Evolutionary conservation across 2,888 invertebrate genomes (phyloP), one percentile per base, ranked within the genome.

Genomic region (Archaeoteleia sp.): DNA sequence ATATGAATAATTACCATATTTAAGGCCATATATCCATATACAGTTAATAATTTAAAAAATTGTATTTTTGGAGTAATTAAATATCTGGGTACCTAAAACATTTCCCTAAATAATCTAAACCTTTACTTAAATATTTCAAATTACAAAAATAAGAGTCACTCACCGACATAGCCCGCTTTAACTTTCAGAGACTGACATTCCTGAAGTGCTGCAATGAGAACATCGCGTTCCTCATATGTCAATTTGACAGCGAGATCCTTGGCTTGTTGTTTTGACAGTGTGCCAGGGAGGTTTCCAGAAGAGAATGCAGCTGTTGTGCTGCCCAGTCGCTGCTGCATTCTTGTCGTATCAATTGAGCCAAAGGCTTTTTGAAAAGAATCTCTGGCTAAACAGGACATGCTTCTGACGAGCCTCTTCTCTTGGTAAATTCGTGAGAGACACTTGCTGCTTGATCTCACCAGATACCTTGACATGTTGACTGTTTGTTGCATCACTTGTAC

Each of bases 121-220:
- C n/a, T n/a, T n/a, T n/a, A n/a, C n/a, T n/a, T n/a, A n/a, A n/a
- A n/a, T n/a, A n/a, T n/a, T n/a, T n/a, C n/a, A n/a, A n/a, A n/a
- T n/a, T n/a, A 29, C 1, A 20, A 45, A 8, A 14, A 39, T 35
- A 12, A 8, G 3, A 42, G 6, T 8, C 7, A 57, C 60, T 85
- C 87, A 93, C 94, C 93, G 90, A 93, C 93, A 80, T 91, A 94
- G 79, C 91, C 91, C 61, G 92, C 92, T 85, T 93, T 94, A 54
- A 91, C 88, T 78, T 90, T 88, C 76, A 91, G 90, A 0, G 94
- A 92, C 78, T 93, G 91, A 79, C 90, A 92, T 82, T 93, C 92
- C 73, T 91, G 90, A 34, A 95, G 84, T 1, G 94, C 93, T 37
- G 86, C 85, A 58, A 91, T 88, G 39, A 95, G 86, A 71, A 91